Conservation (phyloP, 2,113 vertebrate genomes). For the Varanus salvator region DNA sequence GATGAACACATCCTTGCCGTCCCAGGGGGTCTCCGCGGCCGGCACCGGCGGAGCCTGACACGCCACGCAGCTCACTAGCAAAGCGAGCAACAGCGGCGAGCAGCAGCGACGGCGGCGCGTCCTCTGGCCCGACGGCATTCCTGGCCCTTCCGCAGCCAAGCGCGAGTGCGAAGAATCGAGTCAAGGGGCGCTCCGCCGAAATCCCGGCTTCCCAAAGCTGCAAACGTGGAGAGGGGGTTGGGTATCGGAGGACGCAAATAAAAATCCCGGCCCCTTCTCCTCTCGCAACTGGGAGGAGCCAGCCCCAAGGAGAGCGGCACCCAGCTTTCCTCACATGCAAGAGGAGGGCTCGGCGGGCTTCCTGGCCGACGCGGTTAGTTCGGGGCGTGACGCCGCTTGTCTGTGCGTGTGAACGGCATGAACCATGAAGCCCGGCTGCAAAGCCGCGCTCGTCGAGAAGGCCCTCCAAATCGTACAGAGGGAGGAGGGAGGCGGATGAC, state of each 20-base stretch:
- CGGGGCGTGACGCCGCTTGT: neutral
- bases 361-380: neutral
- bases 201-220: conserved; percentile 47
- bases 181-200: neutral
- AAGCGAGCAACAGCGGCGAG: conserved; percentile 52
- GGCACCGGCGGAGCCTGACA: conserved; percentile 78
- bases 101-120: conserved; percentile 30
- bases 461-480: neutral
- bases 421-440: neutral
- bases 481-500: no score
- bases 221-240: conserved; percentile 70
- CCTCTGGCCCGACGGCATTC: conserved; percentile 3
- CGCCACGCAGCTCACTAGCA: conserved; percentile 73
- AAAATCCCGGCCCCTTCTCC: neutral
- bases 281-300: conserved; percentile 28
- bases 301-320: neutral
- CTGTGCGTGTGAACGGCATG: no score
- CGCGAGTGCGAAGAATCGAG: no score
- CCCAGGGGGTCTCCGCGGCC: conserved; percentile 72
- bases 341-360: no score
- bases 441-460: neutral
- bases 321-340: neutral
- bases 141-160: conserved; percentile 23
- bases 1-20: conserved; percentile 79
- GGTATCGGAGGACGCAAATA: neutral